Percentiles rank a stretch among this genome's conserved stretches.
phyloP scores from a whole-genome alignment of 1,140 invertebrate species.

The Hetaerina americana region DNA sequence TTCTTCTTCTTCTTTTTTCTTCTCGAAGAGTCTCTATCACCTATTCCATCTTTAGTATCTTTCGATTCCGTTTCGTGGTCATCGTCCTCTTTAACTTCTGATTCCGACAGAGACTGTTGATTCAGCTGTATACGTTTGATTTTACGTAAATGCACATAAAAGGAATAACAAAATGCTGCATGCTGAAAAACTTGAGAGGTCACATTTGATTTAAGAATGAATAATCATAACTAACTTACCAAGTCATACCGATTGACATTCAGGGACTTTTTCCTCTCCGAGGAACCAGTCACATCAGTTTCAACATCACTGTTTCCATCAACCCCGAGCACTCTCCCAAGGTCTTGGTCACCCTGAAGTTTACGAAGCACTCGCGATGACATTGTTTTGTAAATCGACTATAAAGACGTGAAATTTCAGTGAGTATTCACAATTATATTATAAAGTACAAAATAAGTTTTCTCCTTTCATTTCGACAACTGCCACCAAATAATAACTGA shows the following conservation, averaged over 20 bases:
- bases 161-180: too few relatives aligned
- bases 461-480: too few relatives aligned
- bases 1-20: constrained; percentile 53
- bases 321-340: constrained; percentile 26
- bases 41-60: constrained; percentile 28
- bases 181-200: too few relatives aligned
- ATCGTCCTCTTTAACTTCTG: constrained; percentile 55
- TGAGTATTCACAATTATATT: too few relatives aligned
- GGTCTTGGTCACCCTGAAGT: constrained; percentile 39
- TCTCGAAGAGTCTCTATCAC: constrained; percentile 29
- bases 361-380: constrained; percentile 47
- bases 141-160: constrained; percentile 6
- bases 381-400: constrained; percentile 32
- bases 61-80: constrained; percentile 44
- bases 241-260: constrained; percentile 47
- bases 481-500: too few relatives aligned
- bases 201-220: constrained; percentile 3
- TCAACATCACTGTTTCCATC: constrained; percentile 36
- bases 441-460: too few relatives aligned
- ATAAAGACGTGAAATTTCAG: too few relatives aligned
- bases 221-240: constrained; percentile 30
- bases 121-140: constrained; percentile 34
- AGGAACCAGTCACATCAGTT: constrained; percentile 29
- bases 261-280: constrained; percentile 34
- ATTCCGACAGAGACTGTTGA: constrained; percentile 46